These are phyloP conservation scores for Menidia beryllina DNA, from an alignment of 2,113 vertebrate genomes.

Conservation along the genomic window DNA sequence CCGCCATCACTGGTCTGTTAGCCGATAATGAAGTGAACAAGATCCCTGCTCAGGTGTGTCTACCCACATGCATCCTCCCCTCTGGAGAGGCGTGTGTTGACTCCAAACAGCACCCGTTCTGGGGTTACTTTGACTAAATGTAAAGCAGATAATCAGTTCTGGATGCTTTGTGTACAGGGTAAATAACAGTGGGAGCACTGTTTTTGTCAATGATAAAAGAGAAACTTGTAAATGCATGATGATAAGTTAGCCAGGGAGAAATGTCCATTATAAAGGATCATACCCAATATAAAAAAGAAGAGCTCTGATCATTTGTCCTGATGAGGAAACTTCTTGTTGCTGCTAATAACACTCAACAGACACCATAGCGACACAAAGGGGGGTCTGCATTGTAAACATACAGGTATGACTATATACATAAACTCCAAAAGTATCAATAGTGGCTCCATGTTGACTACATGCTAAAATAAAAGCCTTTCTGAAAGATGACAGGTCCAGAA, in stretches of 20 bases:
- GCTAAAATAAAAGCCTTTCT: neutral
- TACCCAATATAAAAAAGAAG: neutral
- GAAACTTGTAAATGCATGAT: constrained; percentile 16
- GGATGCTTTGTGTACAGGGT: constrained; percentile 43
- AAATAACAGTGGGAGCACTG: constrained; percentile 28
- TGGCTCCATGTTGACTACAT: neutral
- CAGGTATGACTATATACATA: constrained; percentile 51
- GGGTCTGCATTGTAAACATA: constrained; percentile 52
- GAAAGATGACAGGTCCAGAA: neutral
- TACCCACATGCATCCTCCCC: constrained; percentile 43
- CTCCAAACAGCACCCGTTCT: constrained; percentile 56
- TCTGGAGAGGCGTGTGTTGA: constrained; percentile 45
- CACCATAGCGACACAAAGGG: constrained; percentile 12
- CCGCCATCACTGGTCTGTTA: constrained; percentile 32
- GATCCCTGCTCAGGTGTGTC: constrained; percentile 23
- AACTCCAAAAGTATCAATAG: constrained; percentile 41
- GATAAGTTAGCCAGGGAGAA: neutral
- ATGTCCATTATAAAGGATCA: neutral
- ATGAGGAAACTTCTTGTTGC: constrained; percentile 36
- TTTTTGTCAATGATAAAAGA: neutral
- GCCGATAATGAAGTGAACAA: constrained; percentile 9
- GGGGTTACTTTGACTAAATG: constrained; percentile 39
- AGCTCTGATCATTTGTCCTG: neutral
- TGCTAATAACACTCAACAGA: constrained; percentile 42
- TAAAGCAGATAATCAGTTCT: constrained; percentile 34